Percentiles rank a stretch among this genome's conserved stretches.
Evolutionary conservation across 2,888 invertebrate species (phyloP).

Genomic region (Perizoma flavofasciatum): DNA sequence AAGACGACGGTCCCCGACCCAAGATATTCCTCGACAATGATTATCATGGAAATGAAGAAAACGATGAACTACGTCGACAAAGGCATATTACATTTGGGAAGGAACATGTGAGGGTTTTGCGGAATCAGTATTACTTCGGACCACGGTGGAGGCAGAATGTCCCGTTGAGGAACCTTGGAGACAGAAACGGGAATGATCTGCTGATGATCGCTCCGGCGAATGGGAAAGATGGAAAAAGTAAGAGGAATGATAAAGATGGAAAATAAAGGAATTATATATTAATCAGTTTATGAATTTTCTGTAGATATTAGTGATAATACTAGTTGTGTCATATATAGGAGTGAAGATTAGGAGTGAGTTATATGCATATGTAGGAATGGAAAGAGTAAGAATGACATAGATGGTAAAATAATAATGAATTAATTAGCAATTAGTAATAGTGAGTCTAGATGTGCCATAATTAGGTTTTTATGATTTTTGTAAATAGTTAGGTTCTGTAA

Average conservation of each 20-base stretch:
- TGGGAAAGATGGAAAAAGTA: slow-evolving; percentile 58
- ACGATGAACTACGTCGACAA: slow-evolving; percentile 62
- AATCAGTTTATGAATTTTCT: neutral
- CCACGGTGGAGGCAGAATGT: slow-evolving; percentile 75
- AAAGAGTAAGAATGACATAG: neutral
- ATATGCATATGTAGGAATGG: no score
- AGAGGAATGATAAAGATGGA: slow-evolving; percentile 47
- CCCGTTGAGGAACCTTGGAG: slow-evolving; percentile 73
- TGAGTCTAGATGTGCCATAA: neutral
- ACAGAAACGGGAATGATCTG: slow-evolving; percentile 86
- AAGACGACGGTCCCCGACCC: slow-evolving; percentile 59
- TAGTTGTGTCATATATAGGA: neutral
- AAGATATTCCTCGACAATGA: slow-evolving; percentile 58
- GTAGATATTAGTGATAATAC: neutral
- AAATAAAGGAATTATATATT: slow-evolving; percentile 30
- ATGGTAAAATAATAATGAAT: neutral
- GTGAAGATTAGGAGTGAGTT: no score
- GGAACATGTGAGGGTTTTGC: slow-evolving; percentile 65
- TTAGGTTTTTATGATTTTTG: neutral
- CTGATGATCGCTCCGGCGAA: slow-evolving; percentile 86
- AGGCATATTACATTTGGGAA: slow-evolving; percentile 65
- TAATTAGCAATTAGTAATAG: neutral
- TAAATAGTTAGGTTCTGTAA: no score
- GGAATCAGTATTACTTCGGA: slow-evolving; percentile 71
- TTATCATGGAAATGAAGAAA: slow-evolving; percentile 69